These are phyloP conservation scores for Gobio occitaniae DNA, from an alignment of 2,797 vertebrate genomes.

Conservation along the genomic window DNA sequence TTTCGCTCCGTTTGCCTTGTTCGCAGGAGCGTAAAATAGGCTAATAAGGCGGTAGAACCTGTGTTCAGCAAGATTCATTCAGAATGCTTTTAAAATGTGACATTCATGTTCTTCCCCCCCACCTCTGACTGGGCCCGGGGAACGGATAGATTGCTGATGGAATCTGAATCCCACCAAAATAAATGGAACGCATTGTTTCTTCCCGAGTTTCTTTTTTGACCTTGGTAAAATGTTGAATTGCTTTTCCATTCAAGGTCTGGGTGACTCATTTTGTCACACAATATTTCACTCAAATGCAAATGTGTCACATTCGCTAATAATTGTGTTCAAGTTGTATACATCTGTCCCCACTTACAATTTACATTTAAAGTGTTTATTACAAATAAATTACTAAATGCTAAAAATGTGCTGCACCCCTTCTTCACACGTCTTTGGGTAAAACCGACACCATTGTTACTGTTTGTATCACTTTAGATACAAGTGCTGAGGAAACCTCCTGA, in stretches of 20 bases:
- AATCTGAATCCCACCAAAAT: conserved; percentile 27
- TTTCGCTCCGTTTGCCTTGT: conserved; percentile 74
- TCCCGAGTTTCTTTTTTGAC: conserved; percentile 5
- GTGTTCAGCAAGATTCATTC: conserved; percentile 67
- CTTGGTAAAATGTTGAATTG: neutral
- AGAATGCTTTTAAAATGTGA: conserved; percentile 64
- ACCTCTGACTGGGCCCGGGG: neutral
- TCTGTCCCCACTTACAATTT: too few relatives aligned
- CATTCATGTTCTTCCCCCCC: conserved; percentile 51
- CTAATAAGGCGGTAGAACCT: conserved; percentile 73
- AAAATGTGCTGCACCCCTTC: too few relatives aligned
- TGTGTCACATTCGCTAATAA: neutral
- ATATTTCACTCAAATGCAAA: neutral
- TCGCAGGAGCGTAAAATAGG: conserved; percentile 77
- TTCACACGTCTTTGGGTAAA: too few relatives aligned
- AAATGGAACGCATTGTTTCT: conserved; percentile 36
- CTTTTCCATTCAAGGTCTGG: neutral
- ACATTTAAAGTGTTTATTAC: too few relatives aligned
- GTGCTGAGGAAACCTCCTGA: too few relatives aligned
- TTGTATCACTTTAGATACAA: too few relatives aligned
- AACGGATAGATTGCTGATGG: neutral
- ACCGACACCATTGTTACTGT: too few relatives aligned
- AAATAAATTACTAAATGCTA: too few relatives aligned
- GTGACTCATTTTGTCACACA: neutral
- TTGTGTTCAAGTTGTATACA: neutral